Conservation (phyloP, 2,797 vertebrate species). For the Acestrorhynchus altus region DNA sequence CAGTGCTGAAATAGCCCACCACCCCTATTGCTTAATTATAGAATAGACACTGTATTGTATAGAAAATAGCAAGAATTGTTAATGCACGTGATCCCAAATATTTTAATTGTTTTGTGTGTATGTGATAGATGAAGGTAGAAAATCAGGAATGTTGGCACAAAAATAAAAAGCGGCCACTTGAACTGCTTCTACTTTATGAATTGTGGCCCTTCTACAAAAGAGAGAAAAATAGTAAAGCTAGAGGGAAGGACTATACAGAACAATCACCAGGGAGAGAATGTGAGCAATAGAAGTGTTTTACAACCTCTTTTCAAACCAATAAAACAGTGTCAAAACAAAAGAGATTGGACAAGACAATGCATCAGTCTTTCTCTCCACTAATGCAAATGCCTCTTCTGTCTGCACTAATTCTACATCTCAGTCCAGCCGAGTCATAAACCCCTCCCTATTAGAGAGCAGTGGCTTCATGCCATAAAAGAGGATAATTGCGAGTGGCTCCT, state of each 20-base stretch:
- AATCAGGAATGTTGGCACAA: neutral
- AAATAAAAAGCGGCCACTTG: neutral
- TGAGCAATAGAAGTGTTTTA: conserved; percentile 21
- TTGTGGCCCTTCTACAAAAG: conserved; percentile 33
- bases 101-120: too few species aligned
- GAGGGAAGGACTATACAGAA: conserved; percentile 28
- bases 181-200: neutral
- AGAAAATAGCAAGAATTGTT: too few species aligned
- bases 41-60: too few species aligned
- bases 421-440: neutral
- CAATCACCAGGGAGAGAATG: conserved; percentile 7
- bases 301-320: conserved; percentile 5
- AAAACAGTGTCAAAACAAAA: conserved; percentile 20
- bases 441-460: conserved; percentile 28
- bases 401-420: conserved; percentile 20
- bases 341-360: conserved; percentile 19
- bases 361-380: conserved; percentile 31
- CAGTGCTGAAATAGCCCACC: too few species aligned
- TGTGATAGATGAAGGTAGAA: too few species aligned
- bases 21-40: too few species aligned
- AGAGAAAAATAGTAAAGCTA: conserved; percentile 24
- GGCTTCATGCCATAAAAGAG: conserved; percentile 24
- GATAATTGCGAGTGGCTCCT: conserved; percentile 35
- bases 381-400: conserved; percentile 30
- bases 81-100: too few species aligned